Evolutionary conservation across 2,797 vertebrate genomes (phyloP), one percentile per base, ranked within the genome.

Genomic region (Astyanax mexicanus): DNA sequence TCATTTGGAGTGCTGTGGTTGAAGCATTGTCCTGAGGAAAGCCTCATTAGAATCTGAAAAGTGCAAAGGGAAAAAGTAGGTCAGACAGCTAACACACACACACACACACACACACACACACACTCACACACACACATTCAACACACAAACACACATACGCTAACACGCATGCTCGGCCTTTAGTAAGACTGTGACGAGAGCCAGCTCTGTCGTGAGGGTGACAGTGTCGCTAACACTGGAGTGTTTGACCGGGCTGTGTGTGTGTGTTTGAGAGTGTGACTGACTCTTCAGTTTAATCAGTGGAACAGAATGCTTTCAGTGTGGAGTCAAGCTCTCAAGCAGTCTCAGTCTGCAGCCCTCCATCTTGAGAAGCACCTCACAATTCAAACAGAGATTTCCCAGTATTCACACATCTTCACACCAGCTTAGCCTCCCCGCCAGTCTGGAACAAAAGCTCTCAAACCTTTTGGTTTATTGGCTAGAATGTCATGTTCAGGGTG

Each of bases 41-140:
- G 57, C 49, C 72, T 82, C 66, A 81, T 79, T 84, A 74, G 75
- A 76, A 80, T 78, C 67, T 72, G 72, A 78, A 84, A 77, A 80
- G 49, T 65, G 64, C 44, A 38, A 52, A 64, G 23, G 67, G 37
- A 38, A 40, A 72, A 82, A 83, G 49, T 84, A 81, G 83, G 81
- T 84, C 83, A 84, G 70, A 32, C 8, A 8, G 0, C 19, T 15
- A 3, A 0, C 54, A 57, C 54, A 29, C 55, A 64, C 44, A 32
- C 55, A 23, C 40, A 54, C 47, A 32, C 42, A 44, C 69, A 37
- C 54, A 45, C 69, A 51, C 45, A 42, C 19, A 44, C 52, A 58
- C 52, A 69, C 74, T 44, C 55, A 23, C 40, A 54, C 47, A 32
- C 42, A 44, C 69, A 37, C 54, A 45, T 69, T 51, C 45, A 42